Percentiles rank a stretch among this genome's conserved stretches.
phyloP scores from a whole-genome alignment of 2,888 invertebrate species.

The Sminthurinus aureus region DNA sequence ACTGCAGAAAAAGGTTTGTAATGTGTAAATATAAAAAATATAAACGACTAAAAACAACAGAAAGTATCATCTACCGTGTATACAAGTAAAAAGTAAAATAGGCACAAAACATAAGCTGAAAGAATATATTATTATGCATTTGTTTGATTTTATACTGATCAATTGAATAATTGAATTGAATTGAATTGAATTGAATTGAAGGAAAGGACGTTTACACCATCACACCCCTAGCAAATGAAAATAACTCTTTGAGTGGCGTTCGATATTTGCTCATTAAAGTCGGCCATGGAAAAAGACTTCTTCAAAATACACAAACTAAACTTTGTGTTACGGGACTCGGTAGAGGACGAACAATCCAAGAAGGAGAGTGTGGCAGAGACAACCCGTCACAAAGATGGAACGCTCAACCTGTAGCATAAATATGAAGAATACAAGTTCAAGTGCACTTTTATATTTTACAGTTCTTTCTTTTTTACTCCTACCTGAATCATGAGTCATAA shows the following conservation, averaged over 20 bases:
- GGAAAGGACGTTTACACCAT: slow-evolving; percentile 20
- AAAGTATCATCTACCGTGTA: not conserved
- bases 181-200: not conserved
- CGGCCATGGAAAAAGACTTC: slow-evolving; percentile 20
- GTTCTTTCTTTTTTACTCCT: too few species aligned
- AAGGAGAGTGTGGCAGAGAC: slow-evolving; percentile 13
- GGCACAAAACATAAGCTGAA: not conserved
- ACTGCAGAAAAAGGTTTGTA: not conserved
- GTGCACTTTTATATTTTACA: too few species aligned
- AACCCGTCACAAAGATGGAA: slow-evolving; percentile 30
- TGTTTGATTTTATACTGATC: not conserved
- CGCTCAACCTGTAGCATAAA: not conserved
- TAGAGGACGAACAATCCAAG: slow-evolving; percentile 22
- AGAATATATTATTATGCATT: not conserved
- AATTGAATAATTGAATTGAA: not conserved
- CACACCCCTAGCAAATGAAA: slow-evolving; percentile 10
- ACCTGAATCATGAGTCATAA: too few species aligned
- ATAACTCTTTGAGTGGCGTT: slow-evolving; percentile 10
- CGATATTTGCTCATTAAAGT: slow-evolving; percentile 14
- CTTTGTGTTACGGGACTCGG: slow-evolving; percentile 4
- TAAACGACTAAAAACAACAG: not conserved
- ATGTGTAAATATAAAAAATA: not conserved
- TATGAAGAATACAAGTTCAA: not conserved
- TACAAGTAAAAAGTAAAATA: too few species aligned
- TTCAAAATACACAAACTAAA: slow-evolving; percentile 23